phyloP scores from a whole-genome alignment of 1,140 invertebrate species.

The Euschistus heros region DNA sequence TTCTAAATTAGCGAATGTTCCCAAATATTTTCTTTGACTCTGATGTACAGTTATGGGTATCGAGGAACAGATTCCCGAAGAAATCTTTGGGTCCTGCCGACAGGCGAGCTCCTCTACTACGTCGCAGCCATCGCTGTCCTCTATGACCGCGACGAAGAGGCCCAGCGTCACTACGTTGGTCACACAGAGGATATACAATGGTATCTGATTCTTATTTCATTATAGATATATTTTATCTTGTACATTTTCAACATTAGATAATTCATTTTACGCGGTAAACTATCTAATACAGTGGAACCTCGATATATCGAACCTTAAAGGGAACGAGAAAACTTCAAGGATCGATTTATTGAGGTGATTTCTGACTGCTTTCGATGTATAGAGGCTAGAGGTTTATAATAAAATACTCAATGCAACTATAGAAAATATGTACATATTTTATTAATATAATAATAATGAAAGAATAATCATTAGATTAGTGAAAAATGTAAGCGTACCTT shows the following conservation, averaged over 20 bases:
- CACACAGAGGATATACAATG: conserved; percentile 82
- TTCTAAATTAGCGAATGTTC: too few relatives aligned
- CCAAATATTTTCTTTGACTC: conserved; percentile 27
- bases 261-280: not conserved
- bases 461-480: too few relatives aligned
- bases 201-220: conserved; percentile 19
- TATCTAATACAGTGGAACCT: not conserved
- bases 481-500: too few relatives aligned
- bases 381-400: too few relatives aligned
- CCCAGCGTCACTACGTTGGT: conserved; percentile 83
- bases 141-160: conserved; percentile 78
- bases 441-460: too few relatives aligned
- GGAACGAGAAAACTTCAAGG: too few relatives aligned
- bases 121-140: conserved; percentile 85
- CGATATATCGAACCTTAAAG: too few relatives aligned
- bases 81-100: conserved; percentile 84
- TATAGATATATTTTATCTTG: not conserved
- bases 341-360: too few relatives aligned
- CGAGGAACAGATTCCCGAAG: conserved; percentile 73
- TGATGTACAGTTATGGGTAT: conserved; percentile 67
- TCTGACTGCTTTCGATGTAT: too few relatives aligned
- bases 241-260: not conserved
- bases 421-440: too few relatives aligned
- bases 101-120: conserved; percentile 86
- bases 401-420: too few relatives aligned